A percentile compares a stretch with the other conserved stretches of the same genome.
phyloP scores from a whole-genome alignment of 2,888 invertebrate genomes.

The Strigamia maritima region DNA sequence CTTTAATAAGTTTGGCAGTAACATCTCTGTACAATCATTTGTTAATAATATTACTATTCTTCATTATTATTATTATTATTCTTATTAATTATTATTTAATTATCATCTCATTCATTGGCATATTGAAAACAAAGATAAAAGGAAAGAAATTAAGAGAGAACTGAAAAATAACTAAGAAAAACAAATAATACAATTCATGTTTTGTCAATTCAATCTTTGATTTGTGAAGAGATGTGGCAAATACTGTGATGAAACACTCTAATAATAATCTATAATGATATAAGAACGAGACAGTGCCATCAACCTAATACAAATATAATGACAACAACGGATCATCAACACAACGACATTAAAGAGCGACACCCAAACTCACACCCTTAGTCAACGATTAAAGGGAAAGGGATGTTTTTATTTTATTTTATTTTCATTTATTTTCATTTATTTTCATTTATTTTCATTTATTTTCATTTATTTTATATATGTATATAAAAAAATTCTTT shows the following conservation, averaged over 20 bases:
- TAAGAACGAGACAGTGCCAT: constrained; percentile 8
- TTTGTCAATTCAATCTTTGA: constrained; percentile 2
- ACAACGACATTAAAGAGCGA: constrained; percentile 10
- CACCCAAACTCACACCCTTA: constrained; percentile 7
- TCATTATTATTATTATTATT: background rate
- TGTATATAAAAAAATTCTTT: no score
- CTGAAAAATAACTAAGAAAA: background rate
- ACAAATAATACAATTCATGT: background rate
- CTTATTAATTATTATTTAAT: background rate
- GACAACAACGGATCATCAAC: constrained; percentile 15
- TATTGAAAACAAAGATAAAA: background rate
- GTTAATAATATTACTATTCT: background rate
- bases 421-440: background rate
- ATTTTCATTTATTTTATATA: no score
- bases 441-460: background rate
- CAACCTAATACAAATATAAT: constrained; percentile 3
- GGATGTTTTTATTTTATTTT: background rate
- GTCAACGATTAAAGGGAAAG: background rate
- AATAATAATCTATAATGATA: constrained; percentile 15
- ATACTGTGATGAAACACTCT: background rate
- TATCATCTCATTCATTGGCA: background rate
- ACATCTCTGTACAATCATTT: constrained; percentile 15
- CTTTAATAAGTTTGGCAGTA: constrained; percentile 15
- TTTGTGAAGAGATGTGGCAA: constrained; percentile 9
- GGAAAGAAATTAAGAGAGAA: background rate